Evolutionary conservation across 1,140 invertebrate species (phyloP).

Genomic region (Bombyx mori): ASM3026992v2 NC_085129.1:2428001-2428500

Average conservation of each 20-base stretch:
- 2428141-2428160: conserved; percentile 78
- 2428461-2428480: too few relatives aligned
- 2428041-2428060: too few relatives aligned
- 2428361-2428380: neutral
- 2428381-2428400: neutral
- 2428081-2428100: too few relatives aligned
- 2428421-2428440: too few relatives aligned
- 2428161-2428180: conserved; percentile 80
- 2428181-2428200: conserved; percentile 85
- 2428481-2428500: too few relatives aligned
- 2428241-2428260: conserved; percentile 81
- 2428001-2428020: conserved; percentile 78
- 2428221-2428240: conserved; percentile 80
- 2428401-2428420: too few relatives aligned
- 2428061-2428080: too few relatives aligned
- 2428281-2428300: neutral
- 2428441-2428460: too few relatives aligned
- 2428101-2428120: conserved; percentile 78
- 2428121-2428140: conserved; percentile 79
- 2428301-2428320: too few relatives aligned
- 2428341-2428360: neutral
- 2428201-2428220: conserved; percentile 78
- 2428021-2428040: too few relatives aligned
- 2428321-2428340: too few relatives aligned
- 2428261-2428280: conserved; percentile 41